These are phyloP conservation scores for Podilymbus podiceps DNA, from an alignment of 2,113 vertebrate species.

Conservation along the genomic window DNA sequence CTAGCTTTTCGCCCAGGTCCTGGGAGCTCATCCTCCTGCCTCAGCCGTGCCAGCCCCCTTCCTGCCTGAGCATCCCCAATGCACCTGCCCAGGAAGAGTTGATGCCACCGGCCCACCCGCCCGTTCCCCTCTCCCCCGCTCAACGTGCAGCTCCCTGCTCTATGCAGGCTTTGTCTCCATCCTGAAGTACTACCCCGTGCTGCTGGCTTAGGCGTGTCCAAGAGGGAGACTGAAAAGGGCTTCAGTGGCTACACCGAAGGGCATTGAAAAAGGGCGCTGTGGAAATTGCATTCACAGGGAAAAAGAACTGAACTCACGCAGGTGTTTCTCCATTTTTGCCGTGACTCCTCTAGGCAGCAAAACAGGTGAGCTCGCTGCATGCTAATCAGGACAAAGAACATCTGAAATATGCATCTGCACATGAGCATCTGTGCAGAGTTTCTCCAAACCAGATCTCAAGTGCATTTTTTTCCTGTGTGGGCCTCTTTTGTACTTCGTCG, in stretches of 20 bases:
- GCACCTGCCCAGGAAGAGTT: neutral
- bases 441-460: slow-evolving; percentile 55
- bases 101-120: neutral
- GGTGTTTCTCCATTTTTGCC: slow-evolving; percentile 43
- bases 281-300: slow-evolving; percentile 13
- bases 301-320: slow-evolving; percentile 9
- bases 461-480: slow-evolving; percentile 25
- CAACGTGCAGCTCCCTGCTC: neutral
- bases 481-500: slow-evolving; percentile 40
- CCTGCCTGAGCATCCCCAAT: neutral
- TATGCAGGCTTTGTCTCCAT: neutral
- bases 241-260: neutral
- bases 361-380: slow-evolving; percentile 65
- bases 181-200: neutral
- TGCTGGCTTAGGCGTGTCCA: neutral
- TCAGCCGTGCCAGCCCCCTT: neutral
- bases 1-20: neutral
- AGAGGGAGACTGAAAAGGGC: neutral
- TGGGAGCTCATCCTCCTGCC: neutral
- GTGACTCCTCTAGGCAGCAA: slow-evolving; percentile 50
- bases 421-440: slow-evolving; percentile 64
- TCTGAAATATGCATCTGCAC: slow-evolving; percentile 70
- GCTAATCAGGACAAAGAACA: slow-evolving; percentile 58
- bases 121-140: neutral
- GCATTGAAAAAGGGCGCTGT: neutral